A percentile compares a stretch with the other conserved stretches of the same genome.
Evolutionary conservation across 2,888 invertebrate genomes (phyloP).

Genomic region (Diabrotica balteata): DNA sequence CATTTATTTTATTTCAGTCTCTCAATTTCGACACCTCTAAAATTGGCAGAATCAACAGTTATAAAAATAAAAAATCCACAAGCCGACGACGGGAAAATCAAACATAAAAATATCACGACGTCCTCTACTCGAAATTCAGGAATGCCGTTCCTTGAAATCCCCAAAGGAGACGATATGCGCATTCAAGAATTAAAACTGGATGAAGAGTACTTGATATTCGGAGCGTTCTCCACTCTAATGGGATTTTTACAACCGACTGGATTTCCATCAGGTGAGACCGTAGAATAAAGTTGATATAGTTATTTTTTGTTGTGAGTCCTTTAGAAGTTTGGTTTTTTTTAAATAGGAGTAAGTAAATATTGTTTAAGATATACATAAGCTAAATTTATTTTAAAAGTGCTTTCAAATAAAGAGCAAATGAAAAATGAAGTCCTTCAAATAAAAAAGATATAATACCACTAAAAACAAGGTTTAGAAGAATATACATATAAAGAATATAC

Average conservation of each 20-base stretch:
- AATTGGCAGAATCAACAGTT: conserved; percentile 24
- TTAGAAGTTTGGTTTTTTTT: too few species aligned
- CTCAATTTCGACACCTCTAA: conserved; percentile 12
- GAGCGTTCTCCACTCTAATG: conserved; percentile 69
- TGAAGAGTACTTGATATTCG: conserved; percentile 69
- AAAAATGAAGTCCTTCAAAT: too few species aligned
- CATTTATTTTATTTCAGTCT: conserved; percentile 20
- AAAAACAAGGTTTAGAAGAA: too few species aligned
- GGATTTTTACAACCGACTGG: conserved; percentile 70
- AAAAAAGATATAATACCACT: too few species aligned
- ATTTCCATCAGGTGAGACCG: conserved; percentile 68
- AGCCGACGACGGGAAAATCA: conserved; percentile 38
- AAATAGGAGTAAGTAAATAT: too few species aligned
- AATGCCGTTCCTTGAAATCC: conserved; percentile 52
- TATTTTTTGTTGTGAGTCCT: too few species aligned
- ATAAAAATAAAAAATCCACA: conserved; percentile 33
- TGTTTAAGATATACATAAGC: too few species aligned
- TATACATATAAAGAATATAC: too few species aligned
- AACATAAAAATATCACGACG: conserved; percentile 40
- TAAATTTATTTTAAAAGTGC: too few species aligned
- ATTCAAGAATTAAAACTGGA: conserved; percentile 65
- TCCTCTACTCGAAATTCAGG: conserved; percentile 25
- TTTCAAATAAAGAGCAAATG: too few species aligned
- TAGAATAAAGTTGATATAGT: too few species aligned
- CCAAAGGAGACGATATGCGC: conserved; percentile 56